A percentile compares a stretch with the other conserved stretches of the same genome.
These are phyloP conservation scores for Drosophila lacertosa DNA, from an alignment of 1,140 invertebrate species.

Conservation along the genomic window DNA sequence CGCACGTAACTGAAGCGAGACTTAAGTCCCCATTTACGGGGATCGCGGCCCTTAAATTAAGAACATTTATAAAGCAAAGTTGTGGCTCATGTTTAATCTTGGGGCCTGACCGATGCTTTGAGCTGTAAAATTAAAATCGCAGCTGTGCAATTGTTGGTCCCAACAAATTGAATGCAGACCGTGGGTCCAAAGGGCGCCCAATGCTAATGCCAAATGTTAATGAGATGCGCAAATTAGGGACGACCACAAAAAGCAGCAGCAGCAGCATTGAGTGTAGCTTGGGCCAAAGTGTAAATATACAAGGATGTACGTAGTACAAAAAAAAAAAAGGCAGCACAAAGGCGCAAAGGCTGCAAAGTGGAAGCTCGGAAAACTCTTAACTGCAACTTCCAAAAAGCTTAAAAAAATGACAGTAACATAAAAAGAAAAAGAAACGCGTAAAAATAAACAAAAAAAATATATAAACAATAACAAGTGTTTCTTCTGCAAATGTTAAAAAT, in stretches of 20 bases:
- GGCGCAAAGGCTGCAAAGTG: neutral
- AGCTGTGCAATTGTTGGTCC: slow-evolving; percentile 14
- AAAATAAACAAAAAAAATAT: neutral
- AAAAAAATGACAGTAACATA: neutral
- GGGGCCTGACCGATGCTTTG: neutral
- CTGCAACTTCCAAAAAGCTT: slow-evolving; percentile 15
- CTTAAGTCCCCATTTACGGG: no score
- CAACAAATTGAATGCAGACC: slow-evolving; percentile 6
- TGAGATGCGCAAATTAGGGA: slow-evolving; percentile 29
- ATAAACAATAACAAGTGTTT: slow-evolving; percentile 32
- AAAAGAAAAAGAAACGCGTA: slow-evolving; percentile 9
- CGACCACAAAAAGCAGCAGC: slow-evolving; percentile 7
- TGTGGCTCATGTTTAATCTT: neutral
- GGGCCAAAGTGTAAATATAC: neutral
- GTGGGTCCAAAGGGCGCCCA: neutral
- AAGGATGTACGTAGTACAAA: neutral
- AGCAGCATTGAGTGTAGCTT: no score
- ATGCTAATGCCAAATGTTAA: slow-evolving; percentile 23
- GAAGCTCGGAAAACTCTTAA: slow-evolving; percentile 7
- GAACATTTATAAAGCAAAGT: slow-evolving; percentile 2
- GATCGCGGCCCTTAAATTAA: neutral
- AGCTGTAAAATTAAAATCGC: neutral
- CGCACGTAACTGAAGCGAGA: neutral
- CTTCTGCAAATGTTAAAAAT: no score
- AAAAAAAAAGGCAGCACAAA: neutral